Base-by-base conservation (phyloP, 2,888 invertebrate species). In the Lymantria monacha region DNA sequence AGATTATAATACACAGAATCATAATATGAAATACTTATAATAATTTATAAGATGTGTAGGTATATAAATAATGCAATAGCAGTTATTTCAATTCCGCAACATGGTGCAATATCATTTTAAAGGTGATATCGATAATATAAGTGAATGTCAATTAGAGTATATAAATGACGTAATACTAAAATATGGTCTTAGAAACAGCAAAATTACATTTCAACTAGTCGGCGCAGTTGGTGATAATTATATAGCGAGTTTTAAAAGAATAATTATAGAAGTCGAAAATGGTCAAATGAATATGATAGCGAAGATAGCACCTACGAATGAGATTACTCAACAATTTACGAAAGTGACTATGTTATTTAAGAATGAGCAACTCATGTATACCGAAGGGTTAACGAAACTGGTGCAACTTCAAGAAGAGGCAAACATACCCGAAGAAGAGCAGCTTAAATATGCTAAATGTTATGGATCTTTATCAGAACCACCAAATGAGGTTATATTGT, bases 351-450 rank as follows among this genome's bases (percentile, higher is more conserved):
- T 53, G 1, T 3, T 72, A 8, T 81, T 79, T 43, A 60, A 31
- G 1, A 83, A 83, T 43, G 83, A 84, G 58, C 60, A 59, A 7
- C 37, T 62, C 0, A 68, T 81, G 48, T 83, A 81, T 48, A 61
- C 61, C 0, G 59, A 76, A 42, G 45, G 81, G 5, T 41, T 79
- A 0, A 75, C 81, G n/a, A 75, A 70, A 43, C 62, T 77, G n/a
- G 42, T 56, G 7, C 57, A 76, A 10, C 42, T 83, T 30, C 78
- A 83, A 53, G 63, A 63, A 49, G 59, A 52, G 7, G 76, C 71
- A 2, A 70, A 58, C 0, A 49, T 79, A 8, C 64, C 77, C 2
- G 61, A 69, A 51, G 58, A n/a, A n/a, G n/a, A n/a, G n/a, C n/a
- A n/a, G n/a, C n/a, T n/a, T n/a, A n/a, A n/a, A n/a, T 73, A 61